Percentiles rank a stretch among this genome's conserved stretches.
phyloP scores from a whole-genome alignment of 2,113 vertebrate genomes.

The Mastomys natalensis region DNA sequence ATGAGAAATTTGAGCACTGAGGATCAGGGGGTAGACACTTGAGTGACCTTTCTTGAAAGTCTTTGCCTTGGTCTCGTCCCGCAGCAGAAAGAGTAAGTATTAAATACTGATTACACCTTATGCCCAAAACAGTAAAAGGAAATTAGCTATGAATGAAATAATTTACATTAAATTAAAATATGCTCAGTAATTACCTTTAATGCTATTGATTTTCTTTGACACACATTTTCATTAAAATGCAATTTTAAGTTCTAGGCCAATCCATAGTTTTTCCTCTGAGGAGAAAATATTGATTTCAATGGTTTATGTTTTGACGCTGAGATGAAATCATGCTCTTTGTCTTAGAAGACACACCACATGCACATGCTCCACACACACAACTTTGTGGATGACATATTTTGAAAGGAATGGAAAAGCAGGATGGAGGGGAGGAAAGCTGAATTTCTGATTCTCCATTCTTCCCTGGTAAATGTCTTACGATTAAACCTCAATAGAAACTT shows the following conservation, averaged over 20 bases:
- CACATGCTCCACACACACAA: background rate
- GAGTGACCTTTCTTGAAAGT: constrained; percentile 76
- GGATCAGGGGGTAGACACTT: constrained; percentile 69
- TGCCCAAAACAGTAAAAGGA: constrained; percentile 83
- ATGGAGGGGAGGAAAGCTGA: constrained; percentile 10
- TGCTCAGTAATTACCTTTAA: constrained; percentile 75
- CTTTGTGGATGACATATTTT: constrained; percentile 43
- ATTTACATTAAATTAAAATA: constrained; percentile 65
- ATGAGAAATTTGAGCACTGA: constrained; percentile 63
- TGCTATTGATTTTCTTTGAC: constrained; percentile 63
- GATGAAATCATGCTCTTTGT: constrained; percentile 45
- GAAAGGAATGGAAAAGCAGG: constrained; percentile 40
- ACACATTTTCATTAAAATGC: constrained; percentile 65
- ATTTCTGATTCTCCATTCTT: constrained; percentile 61
- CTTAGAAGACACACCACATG: background rate
- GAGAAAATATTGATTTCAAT: constrained; percentile 58
- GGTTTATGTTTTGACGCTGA: constrained; percentile 53
- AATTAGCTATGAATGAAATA: constrained; percentile 85
- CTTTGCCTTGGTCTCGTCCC: constrained; percentile 78
- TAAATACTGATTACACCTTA: constrained; percentile 82
- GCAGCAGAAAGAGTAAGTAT: constrained; percentile 82
- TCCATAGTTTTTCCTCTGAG: constrained; percentile 60
- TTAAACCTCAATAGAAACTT: constrained; percentile 70
- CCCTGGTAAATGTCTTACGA: constrained; percentile 41
- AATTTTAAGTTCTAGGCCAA: constrained; percentile 15